These are phyloP conservation scores for Metalampra italica DNA, from an alignment of 2,888 invertebrate genomes.

Conservation along the genomic window DNA sequence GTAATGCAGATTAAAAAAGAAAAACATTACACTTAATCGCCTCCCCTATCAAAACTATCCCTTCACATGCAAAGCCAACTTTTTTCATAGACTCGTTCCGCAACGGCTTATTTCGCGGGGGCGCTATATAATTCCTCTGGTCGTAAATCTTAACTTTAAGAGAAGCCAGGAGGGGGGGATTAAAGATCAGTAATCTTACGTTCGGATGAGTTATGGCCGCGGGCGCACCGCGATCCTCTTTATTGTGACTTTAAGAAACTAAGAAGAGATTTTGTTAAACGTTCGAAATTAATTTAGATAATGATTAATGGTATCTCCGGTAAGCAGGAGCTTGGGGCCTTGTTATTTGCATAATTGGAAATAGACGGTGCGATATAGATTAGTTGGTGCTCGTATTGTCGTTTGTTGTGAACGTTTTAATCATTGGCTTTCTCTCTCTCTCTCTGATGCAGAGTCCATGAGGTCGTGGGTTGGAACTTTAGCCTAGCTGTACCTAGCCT, in stretches of 20 bases:
- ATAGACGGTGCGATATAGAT: slow-evolving; percentile 21
- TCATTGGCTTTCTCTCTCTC: not conserved
- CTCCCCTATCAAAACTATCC: not conserved
- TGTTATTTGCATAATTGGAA: slow-evolving; percentile 69
- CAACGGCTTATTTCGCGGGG: slow-evolving; percentile 62
- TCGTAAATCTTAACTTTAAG: slow-evolving; percentile 87
- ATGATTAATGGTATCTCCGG: slow-evolving; percentile 72
- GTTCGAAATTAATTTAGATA: slow-evolving; percentile 78
- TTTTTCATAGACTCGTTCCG: slow-evolving; percentile 59
- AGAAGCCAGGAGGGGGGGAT: slow-evolving; percentile 82
- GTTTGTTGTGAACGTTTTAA: slow-evolving; percentile 23
- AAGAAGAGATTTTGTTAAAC: slow-evolving; percentile 75
- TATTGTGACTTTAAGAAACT: slow-evolving; percentile 79
- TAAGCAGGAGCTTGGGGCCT: slow-evolving; percentile 43
- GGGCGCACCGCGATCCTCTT: slow-evolving; percentile 63
- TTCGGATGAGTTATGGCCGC: slow-evolving; percentile 83
- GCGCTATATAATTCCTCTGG: slow-evolving; percentile 82
- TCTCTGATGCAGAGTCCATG: too few species aligned
- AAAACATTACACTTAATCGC: too few species aligned
- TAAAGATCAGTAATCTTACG: slow-evolving; percentile 87
- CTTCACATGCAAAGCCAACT: slow-evolving; percentile 55
- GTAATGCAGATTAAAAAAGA: too few species aligned
- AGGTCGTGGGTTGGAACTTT: too few species aligned
- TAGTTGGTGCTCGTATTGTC: slow-evolving; percentile 16
- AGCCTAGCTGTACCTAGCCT: too few species aligned